phyloP scores from a whole-genome alignment of 2,888 invertebrate species.

The Orthosia incerta region DNA sequence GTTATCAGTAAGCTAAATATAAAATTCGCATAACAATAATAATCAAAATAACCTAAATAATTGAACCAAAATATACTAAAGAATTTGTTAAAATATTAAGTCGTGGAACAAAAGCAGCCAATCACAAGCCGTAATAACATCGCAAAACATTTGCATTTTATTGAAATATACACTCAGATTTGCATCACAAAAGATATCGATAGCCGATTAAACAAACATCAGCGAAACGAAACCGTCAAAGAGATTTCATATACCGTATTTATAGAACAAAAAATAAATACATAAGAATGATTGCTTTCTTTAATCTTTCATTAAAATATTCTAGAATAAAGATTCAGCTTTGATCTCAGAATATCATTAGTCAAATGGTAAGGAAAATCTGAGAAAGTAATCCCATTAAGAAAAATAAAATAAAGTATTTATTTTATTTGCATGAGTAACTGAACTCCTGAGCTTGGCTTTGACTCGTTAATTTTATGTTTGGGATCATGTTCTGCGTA shows the following conservation, averaged over 20 bases:
- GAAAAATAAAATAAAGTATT: slow-evolving; percentile 11
- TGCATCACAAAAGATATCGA: slow-evolving; percentile 84
- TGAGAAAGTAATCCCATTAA: slow-evolving; percentile 15
- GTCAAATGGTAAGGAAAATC: slow-evolving; percentile 22
- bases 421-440: slow-evolving; percentile 7
- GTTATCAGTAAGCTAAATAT: too few species aligned
- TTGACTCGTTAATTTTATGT: slow-evolving; percentile 26
- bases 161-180: slow-evolving; percentile 81
- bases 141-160: slow-evolving; percentile 82
- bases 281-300: slow-evolving; percentile 5
- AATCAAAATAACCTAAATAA: slow-evolving; percentile 6
- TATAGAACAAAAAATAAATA: slow-evolving; percentile 31
- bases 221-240: slow-evolving; percentile 66
- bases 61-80: slow-evolving; percentile 8
- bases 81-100: slow-evolving; percentile 44
- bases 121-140: slow-evolving; percentile 71
- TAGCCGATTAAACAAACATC: slow-evolving; percentile 74
- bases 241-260: slow-evolving; percentile 37
- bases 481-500: slow-evolving; percentile 8
- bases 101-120: slow-evolving; percentile 56
- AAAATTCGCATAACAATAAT: not conserved
- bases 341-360: slow-evolving; percentile 29
- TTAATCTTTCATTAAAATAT: slow-evolving; percentile 11
- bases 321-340: slow-evolving; percentile 10
- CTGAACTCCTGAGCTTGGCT: slow-evolving; percentile 12